Evolutionary conservation across 2,113 vertebrate genomes (phyloP), one percentile per base, ranked within the genome.

Genomic region (Eulemur macaco): DNA sequence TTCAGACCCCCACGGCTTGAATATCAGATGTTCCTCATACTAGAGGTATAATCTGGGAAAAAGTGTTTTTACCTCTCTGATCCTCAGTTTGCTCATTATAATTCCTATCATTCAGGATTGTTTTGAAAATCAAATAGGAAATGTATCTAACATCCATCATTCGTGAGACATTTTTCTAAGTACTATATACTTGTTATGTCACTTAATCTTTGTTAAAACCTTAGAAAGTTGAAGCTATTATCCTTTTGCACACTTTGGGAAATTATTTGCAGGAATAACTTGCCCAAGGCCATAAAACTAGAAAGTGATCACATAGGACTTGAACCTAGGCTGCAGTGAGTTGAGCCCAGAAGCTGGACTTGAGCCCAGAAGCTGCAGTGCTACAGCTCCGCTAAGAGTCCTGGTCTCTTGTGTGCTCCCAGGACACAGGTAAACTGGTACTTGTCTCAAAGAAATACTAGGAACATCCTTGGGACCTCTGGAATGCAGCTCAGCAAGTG

Each of bases 381-480:
- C n/a, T 17, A 0, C 20, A 3, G 6, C 7, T 18, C 25, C 1
- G 25, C 20, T 77, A 7, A 4, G 15, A 73, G 10, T 15, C 13
- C 0, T 37, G 50, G 18, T 8, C 0, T 29, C 21, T 39, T 31
- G 23, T 0, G 21, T 37, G 0, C 15, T 50, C 1, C 0, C 5
- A 1, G 15, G 71, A 9, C 31, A 34, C 50, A 60, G 10, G 78
- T 21, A 64, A 81, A 47, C 5, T 7, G 23, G 1, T 29, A 29
- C 56, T 15, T 80, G 23, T 83, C 15, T 71, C 34, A 77, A 50
- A 23, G 34, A 66, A 92, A 78, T 52, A 27, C 13, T 50, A 29
- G 69, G 12, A 63, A 10, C 4, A 58, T 5, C 29, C 21, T 39
- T 4, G 4, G 45, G 58, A 54, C 2, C 13, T 39, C 31, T 11